These are phyloP conservation scores for Sphaerophoria taeniata DNA, from an alignment of 2,888 invertebrate genomes.

Conservation along the genomic window DNA sequence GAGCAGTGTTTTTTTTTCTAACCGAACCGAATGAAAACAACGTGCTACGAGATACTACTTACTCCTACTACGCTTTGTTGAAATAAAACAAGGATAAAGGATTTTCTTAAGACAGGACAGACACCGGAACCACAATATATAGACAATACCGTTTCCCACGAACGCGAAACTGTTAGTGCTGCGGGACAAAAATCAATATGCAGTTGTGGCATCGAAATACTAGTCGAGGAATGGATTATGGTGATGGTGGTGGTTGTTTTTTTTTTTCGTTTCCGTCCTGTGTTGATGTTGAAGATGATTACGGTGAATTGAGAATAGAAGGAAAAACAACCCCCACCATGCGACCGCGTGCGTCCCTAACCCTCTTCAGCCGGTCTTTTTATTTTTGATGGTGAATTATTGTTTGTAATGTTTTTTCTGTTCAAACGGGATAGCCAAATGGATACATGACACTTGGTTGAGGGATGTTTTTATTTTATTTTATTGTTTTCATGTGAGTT, in stretches of 20 bases:
- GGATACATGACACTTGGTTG: slow-evolving; percentile 9
- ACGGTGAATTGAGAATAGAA: neutral
- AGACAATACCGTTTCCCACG: slow-evolving; percentile 61
- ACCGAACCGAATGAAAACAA: slow-evolving; percentile 71
- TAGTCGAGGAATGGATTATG: slow-evolving; percentile 33
- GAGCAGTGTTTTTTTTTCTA: no score
- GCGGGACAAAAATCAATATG: slow-evolving; percentile 66
- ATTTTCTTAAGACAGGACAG: slow-evolving; percentile 36
- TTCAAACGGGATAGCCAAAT: slow-evolving; percentile 30
- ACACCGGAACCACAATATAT: slow-evolving; percentile 50
- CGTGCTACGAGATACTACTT: slow-evolving; percentile 54
- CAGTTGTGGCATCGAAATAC: slow-evolving; percentile 51
- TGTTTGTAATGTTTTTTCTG: slow-evolving; percentile 15
- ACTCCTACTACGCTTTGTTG: slow-evolving; percentile 37
- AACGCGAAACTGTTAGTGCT: slow-evolving; percentile 66
- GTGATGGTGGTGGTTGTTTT: neutral
- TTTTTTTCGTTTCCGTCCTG: no score
- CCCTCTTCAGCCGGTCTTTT: slow-evolving; percentile 16
- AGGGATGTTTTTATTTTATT: slow-evolving; percentile 47
- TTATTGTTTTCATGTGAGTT: slow-evolving; percentile 19
- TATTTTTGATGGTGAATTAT: slow-evolving; percentile 37
- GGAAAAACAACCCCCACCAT: slow-evolving; percentile 61
- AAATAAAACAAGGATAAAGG: slow-evolving; percentile 28
- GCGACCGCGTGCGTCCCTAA: slow-evolving; percentile 13
- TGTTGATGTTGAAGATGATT: no score